A percentile compares a stretch with the other conserved stretches of the same genome.
Conservation (phyloP, 2,797 vertebrate species). For the Pygocentrus nattereri region DNA sequence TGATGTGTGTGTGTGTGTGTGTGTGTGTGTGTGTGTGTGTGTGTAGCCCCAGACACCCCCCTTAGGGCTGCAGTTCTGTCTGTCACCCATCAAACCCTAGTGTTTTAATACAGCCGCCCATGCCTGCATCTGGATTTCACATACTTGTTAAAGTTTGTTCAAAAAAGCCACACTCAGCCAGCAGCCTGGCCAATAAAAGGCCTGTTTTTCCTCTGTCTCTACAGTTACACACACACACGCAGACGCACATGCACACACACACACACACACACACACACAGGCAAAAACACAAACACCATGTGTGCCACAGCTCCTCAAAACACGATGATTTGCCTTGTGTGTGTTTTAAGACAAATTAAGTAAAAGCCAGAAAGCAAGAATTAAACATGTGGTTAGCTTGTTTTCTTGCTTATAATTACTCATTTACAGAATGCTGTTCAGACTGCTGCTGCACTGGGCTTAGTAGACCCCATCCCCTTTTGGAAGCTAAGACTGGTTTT, state of each 20-base stretch:
- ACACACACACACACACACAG: not conserved
- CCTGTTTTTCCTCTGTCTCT: conserved; percentile 41
- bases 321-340: conserved; percentile 61
- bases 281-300: conserved; percentile 53
- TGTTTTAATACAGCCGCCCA: conserved; percentile 49
- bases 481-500: no score
- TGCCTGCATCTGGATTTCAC: conserved; percentile 56
- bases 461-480: not conserved
- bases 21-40: conserved; percentile 49
- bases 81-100: conserved; percentile 45
- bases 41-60: conserved; percentile 30
- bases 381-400: conserved; percentile 75
- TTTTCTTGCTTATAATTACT: conserved; percentile 77
- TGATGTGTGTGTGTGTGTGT: conserved; percentile 24
- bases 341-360: conserved; percentile 63
- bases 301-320: conserved; percentile 69
- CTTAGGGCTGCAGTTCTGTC: conserved; percentile 41
- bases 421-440: conserved; percentile 74
- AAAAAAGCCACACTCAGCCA: conserved; percentile 49
- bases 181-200: conserved; percentile 56
- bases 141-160: conserved; percentile 61
- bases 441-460: conserved; percentile 2
- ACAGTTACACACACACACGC: not conserved
- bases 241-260: conserved; percentile 3
- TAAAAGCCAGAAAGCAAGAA: conserved; percentile 67